Evolutionary conservation across 2,888 invertebrate genomes (phyloP).

Genomic region (Sinotaia quadrata): DNA sequence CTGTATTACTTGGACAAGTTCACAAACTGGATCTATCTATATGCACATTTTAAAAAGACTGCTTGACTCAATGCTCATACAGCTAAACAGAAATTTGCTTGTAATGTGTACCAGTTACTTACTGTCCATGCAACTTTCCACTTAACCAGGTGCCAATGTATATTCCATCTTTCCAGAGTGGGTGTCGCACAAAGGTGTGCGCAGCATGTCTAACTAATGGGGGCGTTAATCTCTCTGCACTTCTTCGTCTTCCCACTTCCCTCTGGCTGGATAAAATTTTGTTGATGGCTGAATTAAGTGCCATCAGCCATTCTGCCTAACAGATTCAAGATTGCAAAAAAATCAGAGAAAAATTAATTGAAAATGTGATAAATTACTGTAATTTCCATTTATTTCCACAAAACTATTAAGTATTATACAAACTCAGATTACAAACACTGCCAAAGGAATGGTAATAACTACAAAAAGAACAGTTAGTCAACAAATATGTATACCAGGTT

Average conservation of each 20-base stretch:
- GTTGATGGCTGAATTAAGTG: slow-evolving; percentile 83
- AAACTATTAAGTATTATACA: too few species aligned
- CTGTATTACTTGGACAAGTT: too few species aligned
- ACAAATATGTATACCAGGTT: too few species aligned
- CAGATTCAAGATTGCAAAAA: too few species aligned
- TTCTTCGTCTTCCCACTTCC: slow-evolving; percentile 72
- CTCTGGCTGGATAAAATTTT: slow-evolving; percentile 74
- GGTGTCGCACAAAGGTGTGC: slow-evolving; percentile 82
- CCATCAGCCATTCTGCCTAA: slow-evolving; percentile 75
- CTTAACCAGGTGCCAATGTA: slow-evolving; percentile 86
- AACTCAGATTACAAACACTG: not conserved
- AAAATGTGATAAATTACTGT: too few species aligned
- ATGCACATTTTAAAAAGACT: too few species aligned
- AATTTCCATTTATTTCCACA: too few species aligned
- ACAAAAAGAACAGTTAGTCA: too few species aligned
- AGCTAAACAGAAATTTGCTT: not conserved
- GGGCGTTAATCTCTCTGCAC: slow-evolving; percentile 76
- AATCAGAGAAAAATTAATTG: too few species aligned
- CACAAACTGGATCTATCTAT: too few species aligned
- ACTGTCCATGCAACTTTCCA: slow-evolving; percentile 86
- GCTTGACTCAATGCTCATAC: not conserved
- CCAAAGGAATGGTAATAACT: too few species aligned
- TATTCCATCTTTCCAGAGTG: slow-evolving; percentile 83
- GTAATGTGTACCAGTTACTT: slow-evolving; percentile 40
- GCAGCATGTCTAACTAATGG: slow-evolving; percentile 82